Evolutionary conservation across 2,888 invertebrate species (phyloP).

Genomic region (Aromia moschata): DNA sequence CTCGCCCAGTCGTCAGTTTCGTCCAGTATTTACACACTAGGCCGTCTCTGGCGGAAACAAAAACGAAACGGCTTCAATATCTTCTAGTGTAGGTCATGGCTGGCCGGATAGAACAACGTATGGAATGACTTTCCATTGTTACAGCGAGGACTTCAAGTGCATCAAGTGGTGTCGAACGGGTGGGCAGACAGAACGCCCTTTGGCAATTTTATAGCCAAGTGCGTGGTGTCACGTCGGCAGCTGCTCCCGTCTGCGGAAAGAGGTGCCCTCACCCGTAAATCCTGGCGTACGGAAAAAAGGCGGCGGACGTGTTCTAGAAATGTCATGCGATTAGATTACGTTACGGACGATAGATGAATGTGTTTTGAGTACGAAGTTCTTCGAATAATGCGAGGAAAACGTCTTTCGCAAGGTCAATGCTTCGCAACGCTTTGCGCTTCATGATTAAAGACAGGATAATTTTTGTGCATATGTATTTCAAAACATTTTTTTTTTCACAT

Average conservation of each 20-base stretch:
- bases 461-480: too few species aligned
- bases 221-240: constrained; percentile 11
- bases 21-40: too few species aligned
- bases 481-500: too few species aligned
- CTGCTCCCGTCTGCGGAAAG: constrained; percentile 42
- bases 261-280: constrained; percentile 41
- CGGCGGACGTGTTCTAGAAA: constrained; percentile 19
- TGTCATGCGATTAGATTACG: constrained; percentile 18
- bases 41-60: too few species aligned
- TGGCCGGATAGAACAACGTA: constrained; percentile 4
- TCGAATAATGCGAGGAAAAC: constrained; percentile 4
- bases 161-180: constrained; percentile 24
- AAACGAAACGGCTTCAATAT: too few species aligned
- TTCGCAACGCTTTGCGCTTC: too few species aligned
- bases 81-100: constrained; percentile 24
- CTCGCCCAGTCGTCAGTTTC: too few species aligned
- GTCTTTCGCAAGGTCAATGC: constrained; percentile 19
- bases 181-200: constrained; percentile 28
- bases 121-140: constrained; percentile 14
- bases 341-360: constrained; percentile 13
- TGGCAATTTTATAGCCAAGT: constrained; percentile 24
- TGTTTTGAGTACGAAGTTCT: constrained; percentile 24
- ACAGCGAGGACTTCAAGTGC: constrained; percentile 24
- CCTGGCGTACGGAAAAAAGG: constrained; percentile 34
- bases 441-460: too few species aligned